Evolutionary conservation across 2,113 vertebrate species (phyloP).

Genomic region (Malaclemys terrapin): DNA sequence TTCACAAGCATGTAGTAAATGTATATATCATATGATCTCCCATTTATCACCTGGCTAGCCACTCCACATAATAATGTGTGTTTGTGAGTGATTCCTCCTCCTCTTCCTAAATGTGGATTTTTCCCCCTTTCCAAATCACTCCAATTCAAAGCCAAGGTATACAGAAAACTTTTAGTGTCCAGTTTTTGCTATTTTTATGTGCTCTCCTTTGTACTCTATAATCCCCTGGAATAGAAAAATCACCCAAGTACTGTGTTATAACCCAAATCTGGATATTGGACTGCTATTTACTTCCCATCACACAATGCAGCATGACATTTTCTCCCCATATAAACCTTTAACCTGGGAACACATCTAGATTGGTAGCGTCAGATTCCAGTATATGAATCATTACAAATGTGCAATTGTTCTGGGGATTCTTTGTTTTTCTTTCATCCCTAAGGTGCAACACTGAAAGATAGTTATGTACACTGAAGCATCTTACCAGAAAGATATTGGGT

Average conservation of each 20-base stretch:
- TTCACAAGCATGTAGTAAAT: background rate
- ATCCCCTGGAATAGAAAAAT: background rate
- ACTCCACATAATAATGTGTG: background rate
- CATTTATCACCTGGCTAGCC: background rate
- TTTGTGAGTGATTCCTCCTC: background rate
- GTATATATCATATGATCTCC: background rate
- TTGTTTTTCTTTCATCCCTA: background rate
- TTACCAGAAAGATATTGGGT: background rate
- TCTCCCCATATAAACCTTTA: background rate
- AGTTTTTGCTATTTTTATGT: background rate
- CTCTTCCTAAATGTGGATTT: background rate
- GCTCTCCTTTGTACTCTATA: background rate
- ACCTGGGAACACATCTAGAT: background rate
- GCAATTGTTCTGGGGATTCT: background rate
- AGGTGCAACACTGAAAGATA: background rate
- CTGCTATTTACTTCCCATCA: background rate
- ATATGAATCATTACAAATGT: background rate
- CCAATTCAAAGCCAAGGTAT: background rate
- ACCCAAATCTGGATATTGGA: background rate
- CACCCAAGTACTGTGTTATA: background rate
- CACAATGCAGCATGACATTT: background rate
- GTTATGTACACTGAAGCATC: fast-evolving
- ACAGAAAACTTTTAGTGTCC: background rate
- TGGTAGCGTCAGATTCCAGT: background rate
- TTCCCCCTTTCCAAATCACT: background rate